phyloP scores from a whole-genome alignment of 2,797 vertebrate genomes.

The Simalia tracyae region DNA sequence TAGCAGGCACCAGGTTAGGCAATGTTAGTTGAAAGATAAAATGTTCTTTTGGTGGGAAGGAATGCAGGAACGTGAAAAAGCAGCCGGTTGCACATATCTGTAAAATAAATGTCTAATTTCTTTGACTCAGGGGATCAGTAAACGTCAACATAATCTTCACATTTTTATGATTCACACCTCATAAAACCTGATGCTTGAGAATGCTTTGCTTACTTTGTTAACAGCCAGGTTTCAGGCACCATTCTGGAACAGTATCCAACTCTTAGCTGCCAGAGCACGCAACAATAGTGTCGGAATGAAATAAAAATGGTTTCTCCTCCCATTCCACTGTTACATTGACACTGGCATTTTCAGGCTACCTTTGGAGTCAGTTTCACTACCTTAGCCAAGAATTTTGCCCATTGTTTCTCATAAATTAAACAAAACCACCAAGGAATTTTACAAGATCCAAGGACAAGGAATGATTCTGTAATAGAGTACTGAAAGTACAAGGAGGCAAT shows the following conservation, averaged over 20 bases:
- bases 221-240: background rate
- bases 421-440: background rate
- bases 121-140: background rate
- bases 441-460: background rate
- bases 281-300: background rate
- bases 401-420: background rate
- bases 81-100: background rate
- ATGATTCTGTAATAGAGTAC: background rate
- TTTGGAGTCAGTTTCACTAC: background rate
- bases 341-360: background rate
- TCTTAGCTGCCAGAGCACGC: background rate
- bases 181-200: background rate
- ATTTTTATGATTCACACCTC: constrained; percentile 1
- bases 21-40: background rate
- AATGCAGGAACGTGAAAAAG: background rate
- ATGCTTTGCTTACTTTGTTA: constrained; percentile 13
- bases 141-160: background rate
- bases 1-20: background rate
- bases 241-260: background rate
- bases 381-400: background rate
- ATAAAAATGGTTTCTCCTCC: background rate
- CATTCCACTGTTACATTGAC: background rate
- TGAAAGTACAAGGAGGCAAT: background rate
- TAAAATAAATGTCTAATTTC: background rate
- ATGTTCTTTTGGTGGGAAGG: background rate